These are phyloP conservation scores for Anabacerthia variegaticeps DNA, from an alignment of 2,797 vertebrate species.

Conservation along the genomic window DNA sequence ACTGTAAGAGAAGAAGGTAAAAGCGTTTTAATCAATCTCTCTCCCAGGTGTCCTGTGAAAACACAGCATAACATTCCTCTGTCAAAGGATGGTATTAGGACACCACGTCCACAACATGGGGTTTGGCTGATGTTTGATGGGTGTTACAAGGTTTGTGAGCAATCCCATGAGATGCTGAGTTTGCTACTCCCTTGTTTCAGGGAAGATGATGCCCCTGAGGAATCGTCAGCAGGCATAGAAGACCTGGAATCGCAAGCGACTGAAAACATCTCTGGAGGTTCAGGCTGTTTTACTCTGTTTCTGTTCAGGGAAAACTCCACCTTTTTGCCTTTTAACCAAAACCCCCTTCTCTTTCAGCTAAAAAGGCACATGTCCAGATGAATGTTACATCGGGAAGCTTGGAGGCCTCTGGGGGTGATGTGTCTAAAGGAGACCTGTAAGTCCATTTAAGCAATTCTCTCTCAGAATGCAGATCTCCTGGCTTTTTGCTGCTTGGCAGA, in stretches of 20 bases:
- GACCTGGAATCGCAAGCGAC: slow-evolving; percentile 65
- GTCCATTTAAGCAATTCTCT: slow-evolving; percentile 28
- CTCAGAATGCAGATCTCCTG: not conserved
- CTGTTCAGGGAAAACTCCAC: not conserved
- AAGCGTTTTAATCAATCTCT: not conserved
- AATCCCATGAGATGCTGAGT: not conserved
- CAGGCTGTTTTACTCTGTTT: not conserved
- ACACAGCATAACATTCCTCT: not conserved
- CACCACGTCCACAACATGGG: rapidly evolving
- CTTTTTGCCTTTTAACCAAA: not conserved
- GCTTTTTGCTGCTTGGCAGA: not conserved
- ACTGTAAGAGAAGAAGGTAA: slow-evolving; percentile 83
- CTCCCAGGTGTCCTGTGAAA: not conserved
- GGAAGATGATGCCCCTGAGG: not conserved
- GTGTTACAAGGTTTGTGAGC: not conserved
- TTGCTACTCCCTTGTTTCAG: not conserved
- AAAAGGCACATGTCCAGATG: slow-evolving; percentile 64
- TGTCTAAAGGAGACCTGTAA: slow-evolving; percentile 86
- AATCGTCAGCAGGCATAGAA: slow-evolving; percentile 32
- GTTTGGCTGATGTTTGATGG: not conserved
- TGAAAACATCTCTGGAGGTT: slow-evolving; percentile 75
- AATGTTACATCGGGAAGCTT: slow-evolving; percentile 85
- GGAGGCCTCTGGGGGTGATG: slow-evolving; percentile 86
- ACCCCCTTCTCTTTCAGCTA: slow-evolving; percentile 64
- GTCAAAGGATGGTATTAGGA: not conserved